Conservation (phyloP, 2,888 invertebrate genomes). For the Drosophila kanekoi region DNA sequence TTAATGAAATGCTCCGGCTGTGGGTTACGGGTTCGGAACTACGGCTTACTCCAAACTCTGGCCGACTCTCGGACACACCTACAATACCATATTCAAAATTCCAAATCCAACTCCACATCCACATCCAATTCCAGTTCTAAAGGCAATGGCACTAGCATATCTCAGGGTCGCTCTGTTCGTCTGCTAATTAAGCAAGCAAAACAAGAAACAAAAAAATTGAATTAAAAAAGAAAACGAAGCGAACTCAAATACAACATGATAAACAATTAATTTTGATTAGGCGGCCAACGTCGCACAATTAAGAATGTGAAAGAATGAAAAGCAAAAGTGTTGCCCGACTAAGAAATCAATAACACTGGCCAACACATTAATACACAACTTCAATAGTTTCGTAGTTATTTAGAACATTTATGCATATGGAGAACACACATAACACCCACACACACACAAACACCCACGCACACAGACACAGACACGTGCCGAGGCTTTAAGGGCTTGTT, state of each 20-base stretch:
- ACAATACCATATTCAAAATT: conserved; percentile 46
- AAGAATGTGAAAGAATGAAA: conserved; percentile 54
- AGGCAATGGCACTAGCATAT: conserved; percentile 24
- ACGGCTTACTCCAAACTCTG: conserved; percentile 39
- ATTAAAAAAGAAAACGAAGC: conserved; percentile 47
- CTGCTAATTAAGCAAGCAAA: conserved; percentile 73
- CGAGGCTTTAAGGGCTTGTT: conserved; percentile 42
- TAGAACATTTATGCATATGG: conserved; percentile 48
- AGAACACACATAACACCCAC: conserved; percentile 36
- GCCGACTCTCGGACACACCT: conserved; percentile 66
- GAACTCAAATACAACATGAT: conserved; percentile 78
- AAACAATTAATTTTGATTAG: conserved; percentile 83
- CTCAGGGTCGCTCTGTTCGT: conserved; percentile 54
- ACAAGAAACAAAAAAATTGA: conserved; percentile 34
- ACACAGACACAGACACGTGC: conserved; percentile 20
- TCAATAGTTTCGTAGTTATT: conserved; percentile 9
- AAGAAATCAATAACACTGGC: conserved; percentile 60
- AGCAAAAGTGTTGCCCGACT: conserved; percentile 58
- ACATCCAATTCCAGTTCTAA: conserved; percentile 19
- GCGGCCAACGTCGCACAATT: conserved; percentile 69
- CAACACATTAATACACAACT: conserved; percentile 14
- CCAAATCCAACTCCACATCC: conserved; percentile 13
- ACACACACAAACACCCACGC: conserved; percentile 13
- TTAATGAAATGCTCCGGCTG: conserved; percentile 51
- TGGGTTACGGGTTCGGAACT: conserved; percentile 4